These are phyloP conservation scores for Melanotaenia trifasciata DNA, from an alignment of 2,797 vertebrate species.

Conservation along the genomic window DNA sequence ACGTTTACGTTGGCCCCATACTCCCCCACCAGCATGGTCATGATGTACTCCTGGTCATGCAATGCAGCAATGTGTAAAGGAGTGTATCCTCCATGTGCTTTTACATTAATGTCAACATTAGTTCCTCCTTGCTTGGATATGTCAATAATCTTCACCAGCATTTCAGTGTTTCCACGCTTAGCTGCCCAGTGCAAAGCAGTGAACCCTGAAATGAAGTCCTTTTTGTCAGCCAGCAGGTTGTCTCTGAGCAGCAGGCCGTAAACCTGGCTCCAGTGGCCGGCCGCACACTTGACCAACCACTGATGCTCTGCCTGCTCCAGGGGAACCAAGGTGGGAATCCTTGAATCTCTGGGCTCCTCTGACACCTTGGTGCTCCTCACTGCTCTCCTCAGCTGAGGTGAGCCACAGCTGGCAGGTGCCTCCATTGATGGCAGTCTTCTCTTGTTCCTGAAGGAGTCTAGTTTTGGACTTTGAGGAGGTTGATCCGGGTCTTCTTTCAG, in stretches of 20 bases:
- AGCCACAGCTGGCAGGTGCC: conserved; percentile 15
- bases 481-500: conserved; percentile 40
- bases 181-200: conserved; percentile 94
- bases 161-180: conserved; percentile 88
- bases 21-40: conserved; percentile 83
- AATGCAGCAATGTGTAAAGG: conserved; percentile 92
- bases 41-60: conserved; percentile 84
- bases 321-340: conserved; percentile 65
- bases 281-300: conserved; percentile 88
- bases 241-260: conserved; percentile 89
- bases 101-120: conserved; percentile 84
- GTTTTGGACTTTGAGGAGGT: conserved; percentile 11
- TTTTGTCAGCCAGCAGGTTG: conserved; percentile 86
- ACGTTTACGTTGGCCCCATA: conserved; percentile 82
- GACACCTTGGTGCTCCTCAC: conserved; percentile 72
- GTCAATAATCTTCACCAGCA: conserved; percentile 86
- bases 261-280: conserved; percentile 89
- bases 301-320: conserved; percentile 88
- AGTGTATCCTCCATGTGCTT: conserved; percentile 90
- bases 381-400: conserved; percentile 75
- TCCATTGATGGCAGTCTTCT: conserved; percentile 66
- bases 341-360: conserved; percentile 79
- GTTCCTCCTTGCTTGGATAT: conserved; percentile 74
- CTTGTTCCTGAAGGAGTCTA: conserved; percentile 36
- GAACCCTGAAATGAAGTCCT: conserved; percentile 93